Percentiles rank a stretch among this genome's conserved stretches.
Evolutionary conservation across 2,113 vertebrate genomes (phyloP).

Genomic region (Halichoeres trimaculatus): DNA sequence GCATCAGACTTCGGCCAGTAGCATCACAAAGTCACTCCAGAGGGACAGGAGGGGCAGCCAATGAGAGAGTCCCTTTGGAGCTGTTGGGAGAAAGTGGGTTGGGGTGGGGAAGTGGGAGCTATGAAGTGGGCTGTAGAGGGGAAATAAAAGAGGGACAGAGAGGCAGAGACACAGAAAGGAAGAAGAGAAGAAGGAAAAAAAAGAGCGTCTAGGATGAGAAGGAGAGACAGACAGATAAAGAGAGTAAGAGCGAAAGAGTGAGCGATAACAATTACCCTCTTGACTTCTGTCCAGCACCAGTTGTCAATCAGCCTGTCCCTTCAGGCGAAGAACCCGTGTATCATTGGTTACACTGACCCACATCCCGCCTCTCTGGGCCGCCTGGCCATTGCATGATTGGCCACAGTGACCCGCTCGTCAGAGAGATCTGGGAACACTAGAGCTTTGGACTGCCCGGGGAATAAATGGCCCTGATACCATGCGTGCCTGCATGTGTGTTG

Average conservation of each 20-base stretch:
- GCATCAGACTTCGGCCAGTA: constrained; percentile 78
- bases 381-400: constrained; percentile 79
- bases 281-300: constrained; percentile 78
- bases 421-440: constrained; percentile 73
- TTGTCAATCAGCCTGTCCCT: constrained; percentile 75
- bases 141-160: constrained; percentile 15
- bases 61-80: constrained; percentile 71
- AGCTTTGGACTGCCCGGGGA: constrained; percentile 72
- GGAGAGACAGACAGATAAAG: constrained; percentile 55
- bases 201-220: constrained; percentile 43
- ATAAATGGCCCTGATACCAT: constrained; percentile 78
- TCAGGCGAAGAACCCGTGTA: constrained; percentile 28
- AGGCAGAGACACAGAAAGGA: constrained; percentile 6
- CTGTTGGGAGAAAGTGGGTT: constrained; percentile 33
- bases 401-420: constrained; percentile 77
- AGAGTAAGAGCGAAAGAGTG: constrained; percentile 46
- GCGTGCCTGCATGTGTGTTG: constrained; percentile 64
- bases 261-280: constrained; percentile 75
- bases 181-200: constrained; percentile 22
- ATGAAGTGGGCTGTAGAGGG: constrained; percentile 42
- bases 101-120: constrained; percentile 36
- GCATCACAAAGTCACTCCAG: constrained; percentile 67
- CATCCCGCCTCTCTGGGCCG: constrained; percentile 73
- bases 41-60: constrained; percentile 77
- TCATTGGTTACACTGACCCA: constrained; percentile 70